Base-by-base conservation (phyloP, 1,140 invertebrate genomes). In the Rhopalosiphum padi region DNA sequence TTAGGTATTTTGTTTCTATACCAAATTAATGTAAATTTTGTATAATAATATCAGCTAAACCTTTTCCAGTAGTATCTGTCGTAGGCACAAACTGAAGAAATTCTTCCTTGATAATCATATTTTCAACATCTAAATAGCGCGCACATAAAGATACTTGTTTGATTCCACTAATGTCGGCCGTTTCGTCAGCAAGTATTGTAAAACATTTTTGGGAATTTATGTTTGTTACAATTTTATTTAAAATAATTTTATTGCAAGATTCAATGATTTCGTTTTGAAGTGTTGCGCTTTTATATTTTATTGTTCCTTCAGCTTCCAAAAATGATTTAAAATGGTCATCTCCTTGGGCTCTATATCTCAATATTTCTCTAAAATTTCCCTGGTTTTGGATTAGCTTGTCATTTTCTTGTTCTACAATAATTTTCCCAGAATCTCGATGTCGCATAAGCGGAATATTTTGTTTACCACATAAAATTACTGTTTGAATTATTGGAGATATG, bases 61-160 rank as follows among this genome's bases (percentile, higher is more conserved):
- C 94, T 94, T 94, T 89, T 23, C 94, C 94, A 89, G 93, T 94
- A 60, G 94, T 90, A 93, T 95, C 94, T 93, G 89, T 88, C 93
- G 94, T 94, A 53, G 94, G 94, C 53, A 94, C 60, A 93, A 94
- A 94, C 85, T 94, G 93, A 35, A 95, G 43, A 93, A 95, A 94
- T 91, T 94, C 68, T 94, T 94, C 93, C 86, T 90, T 68, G 22
- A 94, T 91, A 77, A 89, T 87, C 53, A 90, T 46, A 90, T 55
- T 87, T 90, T 93, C 41, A 41, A 43, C 53, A 35, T 94, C 90
- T 46, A 94, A 93, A 94, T 92, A 94, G 35, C 94, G 46, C 18
- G 87, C 94, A 94, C 93, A 94, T 92, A 94, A 93, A 82, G 93
- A 94, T 88, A 94, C 91, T 90, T 94, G 94, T 94, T 94, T 94